Evolutionary conservation across 53 echinoderm and acorn worm genomes (phyloP).

Genomic region (Temnopleurus reevesii): DNA sequence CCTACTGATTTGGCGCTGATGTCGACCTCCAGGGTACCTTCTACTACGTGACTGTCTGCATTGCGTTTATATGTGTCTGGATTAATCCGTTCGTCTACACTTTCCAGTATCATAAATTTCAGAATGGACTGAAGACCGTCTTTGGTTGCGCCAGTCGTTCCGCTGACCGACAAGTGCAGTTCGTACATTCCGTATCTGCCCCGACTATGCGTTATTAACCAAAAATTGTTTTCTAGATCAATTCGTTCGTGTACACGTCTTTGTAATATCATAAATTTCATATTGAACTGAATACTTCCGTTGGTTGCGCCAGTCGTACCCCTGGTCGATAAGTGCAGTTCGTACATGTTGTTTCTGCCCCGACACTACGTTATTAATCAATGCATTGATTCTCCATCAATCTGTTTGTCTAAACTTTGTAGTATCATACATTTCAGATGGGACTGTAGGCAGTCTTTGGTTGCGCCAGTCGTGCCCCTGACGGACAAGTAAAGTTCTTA

Average conservation of each 20-base stretch:
- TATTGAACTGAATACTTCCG: constrained; percentile 29
- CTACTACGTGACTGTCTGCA: constrained; percentile 55
- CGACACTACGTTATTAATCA: too few species aligned
- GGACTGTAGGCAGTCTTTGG: constrained; percentile 42
- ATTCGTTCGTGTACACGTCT: constrained; percentile 71
- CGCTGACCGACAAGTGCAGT: background rate
- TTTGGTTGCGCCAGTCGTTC: background rate
- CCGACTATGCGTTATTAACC: too few species aligned
- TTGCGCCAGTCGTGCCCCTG: background rate
- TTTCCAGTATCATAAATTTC: constrained; percentile 65
- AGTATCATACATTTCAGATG: constrained; percentile 62
- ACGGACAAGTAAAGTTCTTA: background rate
- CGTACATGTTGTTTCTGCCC: too few species aligned
- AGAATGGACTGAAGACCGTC: constrained; percentile 45
- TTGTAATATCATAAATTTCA: constrained; percentile 66
- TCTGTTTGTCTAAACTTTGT: constrained; percentile 67
- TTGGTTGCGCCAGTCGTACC: background rate
- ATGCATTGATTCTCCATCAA: constrained; percentile 73
- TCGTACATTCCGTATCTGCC: too few species aligned
- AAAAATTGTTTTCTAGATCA: too few species aligned
- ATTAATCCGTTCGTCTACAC: constrained; percentile 76
- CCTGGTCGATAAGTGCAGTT: background rate
- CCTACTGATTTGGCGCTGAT: constrained; percentile 54
- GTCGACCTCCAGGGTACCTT: constrained; percentile 31
- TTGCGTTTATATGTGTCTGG: constrained; percentile 63